Conservation (phyloP, 2,888 invertebrate species). For the Seira sanloemensis region DNA sequence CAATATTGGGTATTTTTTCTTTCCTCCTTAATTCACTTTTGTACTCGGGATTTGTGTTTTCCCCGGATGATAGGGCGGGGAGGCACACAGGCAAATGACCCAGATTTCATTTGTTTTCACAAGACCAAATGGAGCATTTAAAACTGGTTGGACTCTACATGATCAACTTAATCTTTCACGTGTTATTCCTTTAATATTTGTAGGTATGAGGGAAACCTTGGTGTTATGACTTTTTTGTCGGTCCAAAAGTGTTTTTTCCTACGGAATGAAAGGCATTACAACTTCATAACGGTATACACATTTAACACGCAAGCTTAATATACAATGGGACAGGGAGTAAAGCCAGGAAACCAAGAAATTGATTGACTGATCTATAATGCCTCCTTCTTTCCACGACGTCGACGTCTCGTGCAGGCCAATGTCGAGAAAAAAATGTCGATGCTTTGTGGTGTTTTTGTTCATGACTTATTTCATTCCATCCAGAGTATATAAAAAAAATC, state of each 20-base stretch:
- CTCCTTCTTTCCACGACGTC: not conserved
- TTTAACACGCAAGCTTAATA: not conserved
- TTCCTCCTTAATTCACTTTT: not conserved
- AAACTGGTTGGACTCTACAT: not conserved
- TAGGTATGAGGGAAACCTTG: not conserved
- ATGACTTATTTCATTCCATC: conserved; percentile 9
- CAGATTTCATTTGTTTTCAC: not conserved
- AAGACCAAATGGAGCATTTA: not conserved
- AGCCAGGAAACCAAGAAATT: conserved; percentile 18
- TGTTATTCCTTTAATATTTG: not conserved
- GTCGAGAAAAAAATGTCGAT: not conserved
- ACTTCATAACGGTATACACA: not conserved
- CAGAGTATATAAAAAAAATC: not conserved
- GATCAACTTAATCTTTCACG: not conserved
- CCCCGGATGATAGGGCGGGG: not conserved
- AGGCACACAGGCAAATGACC: not conserved
- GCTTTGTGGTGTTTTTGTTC: not conserved
- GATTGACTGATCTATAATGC: conserved; percentile 34
- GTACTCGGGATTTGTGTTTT: not conserved
- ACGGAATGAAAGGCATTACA: not conserved
- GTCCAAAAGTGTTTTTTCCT: not conserved
- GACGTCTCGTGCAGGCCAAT: not conserved
- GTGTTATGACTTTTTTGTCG: not conserved
- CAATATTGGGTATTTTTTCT: not conserved
- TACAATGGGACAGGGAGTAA: not conserved